A percentile compares a stretch with the other conserved stretches of the same genome.
Evolutionary conservation across 2,113 vertebrate genomes (phyloP).

Genomic region (Boleophthalmus pectinirostris): DNA sequence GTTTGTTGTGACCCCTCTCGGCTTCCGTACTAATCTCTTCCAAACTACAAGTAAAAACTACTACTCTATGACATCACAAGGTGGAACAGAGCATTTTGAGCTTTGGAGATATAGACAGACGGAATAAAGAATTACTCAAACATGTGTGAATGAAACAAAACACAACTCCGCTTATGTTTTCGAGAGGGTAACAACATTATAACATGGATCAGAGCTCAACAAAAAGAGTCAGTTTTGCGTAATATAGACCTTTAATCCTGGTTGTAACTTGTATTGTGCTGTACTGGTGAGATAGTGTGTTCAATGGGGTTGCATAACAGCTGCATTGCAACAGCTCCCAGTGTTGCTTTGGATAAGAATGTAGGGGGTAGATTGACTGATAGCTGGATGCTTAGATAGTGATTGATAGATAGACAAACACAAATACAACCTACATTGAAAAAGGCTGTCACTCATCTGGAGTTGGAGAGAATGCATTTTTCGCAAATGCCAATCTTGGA

Average conservation of each 20-base stretch:
- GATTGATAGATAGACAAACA: constrained; percentile 36
- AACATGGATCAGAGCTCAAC: too few species aligned
- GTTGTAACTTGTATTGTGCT: constrained; percentile 49
- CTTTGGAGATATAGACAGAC: too few species aligned
- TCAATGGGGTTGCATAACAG: constrained; percentile 70
- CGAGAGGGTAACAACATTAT: too few species aligned
- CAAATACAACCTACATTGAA: constrained; percentile 24
- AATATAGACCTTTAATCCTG: constrained; percentile 17
- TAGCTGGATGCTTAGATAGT: constrained; percentile 24
- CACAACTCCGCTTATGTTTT: too few species aligned
- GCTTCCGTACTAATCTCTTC: too few species aligned
- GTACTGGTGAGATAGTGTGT: constrained; percentile 62
- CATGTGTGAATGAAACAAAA: too few species aligned
- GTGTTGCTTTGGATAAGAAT: constrained; percentile 65
- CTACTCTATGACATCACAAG: too few species aligned
- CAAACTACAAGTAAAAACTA: too few species aligned
- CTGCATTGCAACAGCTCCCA: constrained; percentile 64
- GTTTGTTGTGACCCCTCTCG: too few species aligned
- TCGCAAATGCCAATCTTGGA: neutral
- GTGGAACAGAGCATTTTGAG: too few species aligned
- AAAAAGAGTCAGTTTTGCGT: too few species aligned
- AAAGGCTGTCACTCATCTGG: neutral
- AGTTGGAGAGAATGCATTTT: neutral
- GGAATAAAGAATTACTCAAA: too few species aligned
- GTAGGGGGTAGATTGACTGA: constrained; percentile 14